Evolutionary conservation across 2,888 invertebrate genomes (phyloP).

Genomic region (Amphipoea lucens): DNA sequence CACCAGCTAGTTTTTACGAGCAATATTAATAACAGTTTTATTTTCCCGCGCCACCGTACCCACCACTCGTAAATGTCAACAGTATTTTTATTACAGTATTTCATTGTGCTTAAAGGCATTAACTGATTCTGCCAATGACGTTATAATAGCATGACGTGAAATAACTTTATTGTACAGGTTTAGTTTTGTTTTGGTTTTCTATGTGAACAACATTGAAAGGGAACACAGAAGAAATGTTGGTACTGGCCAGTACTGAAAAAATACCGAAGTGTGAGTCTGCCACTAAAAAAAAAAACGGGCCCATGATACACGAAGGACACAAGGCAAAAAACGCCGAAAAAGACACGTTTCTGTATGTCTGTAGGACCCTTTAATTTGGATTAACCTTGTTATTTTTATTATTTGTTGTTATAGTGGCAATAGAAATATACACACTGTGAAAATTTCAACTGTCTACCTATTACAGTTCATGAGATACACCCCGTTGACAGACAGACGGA

Average conservation of each 20-base stretch:
- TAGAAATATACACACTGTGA: no score
- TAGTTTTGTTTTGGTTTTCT: conserved; percentile 3
- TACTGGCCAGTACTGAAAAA: background rate
- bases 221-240: background rate
- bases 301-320: no score
- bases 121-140: conserved; percentile 60
- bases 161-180: conserved; percentile 29
- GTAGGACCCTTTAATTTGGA: no score
- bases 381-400: no score
- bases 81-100: conserved; percentile 60
- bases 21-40: conserved; percentile 43
- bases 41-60: conserved; percentile 54
- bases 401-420: no score
- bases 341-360: no score
- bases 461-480: no score
- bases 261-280: background rate
- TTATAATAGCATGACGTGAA: conserved; percentile 43
- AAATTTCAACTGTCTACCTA: no score
- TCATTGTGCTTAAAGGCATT: conserved; percentile 61
- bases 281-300: background rate
- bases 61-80: conserved; percentile 60
- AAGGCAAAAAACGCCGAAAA: no score
- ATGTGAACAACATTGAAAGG: background rate
- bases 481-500: no score
- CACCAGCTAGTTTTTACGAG: conserved; percentile 37